These are phyloP conservation scores for Nasua narica DNA, from an alignment of 2,797 vertebrate species.

Conservation along the genomic window DNA sequence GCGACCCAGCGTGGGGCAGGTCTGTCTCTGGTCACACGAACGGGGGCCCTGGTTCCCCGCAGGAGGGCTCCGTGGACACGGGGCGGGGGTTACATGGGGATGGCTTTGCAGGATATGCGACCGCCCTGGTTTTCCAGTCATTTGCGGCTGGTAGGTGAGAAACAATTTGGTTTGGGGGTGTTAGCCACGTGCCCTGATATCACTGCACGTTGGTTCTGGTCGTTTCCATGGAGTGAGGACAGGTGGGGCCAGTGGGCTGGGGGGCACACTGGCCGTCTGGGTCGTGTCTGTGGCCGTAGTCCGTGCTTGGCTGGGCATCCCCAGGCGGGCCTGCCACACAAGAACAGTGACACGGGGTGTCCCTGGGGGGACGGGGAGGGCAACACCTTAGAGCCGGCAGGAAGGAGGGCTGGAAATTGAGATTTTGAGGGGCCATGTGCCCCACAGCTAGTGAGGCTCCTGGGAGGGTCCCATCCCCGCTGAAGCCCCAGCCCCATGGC, in stretches of 20 bases:
- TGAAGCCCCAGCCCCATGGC: neutral
- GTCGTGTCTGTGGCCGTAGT: neutral
- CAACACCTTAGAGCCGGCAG: neutral
- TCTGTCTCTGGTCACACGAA: neutral
- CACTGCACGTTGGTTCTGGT: neutral
- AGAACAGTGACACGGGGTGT: too few relatives aligned
- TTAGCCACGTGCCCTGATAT: neutral
- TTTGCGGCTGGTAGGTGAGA: neutral
- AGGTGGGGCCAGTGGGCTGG: fast-evolving
- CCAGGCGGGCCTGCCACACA: too few relatives aligned
- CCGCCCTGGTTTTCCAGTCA: fast-evolving
- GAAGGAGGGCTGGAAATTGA: neutral
- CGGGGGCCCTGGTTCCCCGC: neutral
- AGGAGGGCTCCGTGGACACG: fast-evolving
- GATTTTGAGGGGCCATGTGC: neutral
- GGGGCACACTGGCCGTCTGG: neutral
- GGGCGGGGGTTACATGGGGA: fast-evolving
- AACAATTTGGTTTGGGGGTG: neutral
- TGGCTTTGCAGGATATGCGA: fast-evolving
- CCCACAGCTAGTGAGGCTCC: neutral
- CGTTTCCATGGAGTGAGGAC: neutral
- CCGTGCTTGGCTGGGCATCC: neutral
- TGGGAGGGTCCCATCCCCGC: neutral
- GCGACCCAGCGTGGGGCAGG: neutral
- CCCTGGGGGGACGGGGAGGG: neutral